Conservation (phyloP, 2,888 invertebrate species). For the Sialis fuliginosa region DNA sequence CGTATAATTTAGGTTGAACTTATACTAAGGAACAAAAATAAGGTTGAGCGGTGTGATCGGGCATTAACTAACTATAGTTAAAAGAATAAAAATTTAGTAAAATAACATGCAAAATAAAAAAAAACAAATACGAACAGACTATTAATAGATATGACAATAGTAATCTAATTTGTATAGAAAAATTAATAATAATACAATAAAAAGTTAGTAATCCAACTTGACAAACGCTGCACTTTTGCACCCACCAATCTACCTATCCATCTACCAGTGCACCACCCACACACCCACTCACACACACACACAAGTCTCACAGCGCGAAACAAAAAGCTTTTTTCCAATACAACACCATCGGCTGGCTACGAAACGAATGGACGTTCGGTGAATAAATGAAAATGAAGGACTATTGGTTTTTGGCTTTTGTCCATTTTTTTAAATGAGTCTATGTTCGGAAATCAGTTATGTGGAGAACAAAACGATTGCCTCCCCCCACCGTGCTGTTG, state of each 20-base stretch:
- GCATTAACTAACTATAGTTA: no score
- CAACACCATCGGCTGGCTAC: constrained; percentile 17
- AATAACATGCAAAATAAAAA: not conserved
- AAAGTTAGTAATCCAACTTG: no score
- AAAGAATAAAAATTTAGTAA: no score
- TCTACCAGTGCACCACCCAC: no score
- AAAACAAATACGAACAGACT: not conserved
- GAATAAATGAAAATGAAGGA: constrained; percentile 31
- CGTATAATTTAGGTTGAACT: no score
- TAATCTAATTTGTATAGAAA: no score
- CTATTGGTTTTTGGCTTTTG: constrained; percentile 31
- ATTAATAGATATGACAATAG: not conserved
- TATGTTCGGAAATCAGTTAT: constrained; percentile 26
- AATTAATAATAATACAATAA: no score
- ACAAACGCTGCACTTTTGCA: no score
- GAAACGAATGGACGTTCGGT: constrained; percentile 13
- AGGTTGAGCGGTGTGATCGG: no score
- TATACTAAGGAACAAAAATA: no score
- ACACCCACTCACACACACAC: not conserved
- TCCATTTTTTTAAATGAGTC: constrained; percentile 24
- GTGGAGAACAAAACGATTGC: constrained; percentile 25
- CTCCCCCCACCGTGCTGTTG: no score
- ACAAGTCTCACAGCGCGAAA: constrained; percentile 14
- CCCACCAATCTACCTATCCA: no score
- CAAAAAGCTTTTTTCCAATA: constrained; percentile 28